These are phyloP conservation scores for Pomacea maculata DNA, from an alignment of 1,140 invertebrate species.

Conservation along the genomic window DNA sequence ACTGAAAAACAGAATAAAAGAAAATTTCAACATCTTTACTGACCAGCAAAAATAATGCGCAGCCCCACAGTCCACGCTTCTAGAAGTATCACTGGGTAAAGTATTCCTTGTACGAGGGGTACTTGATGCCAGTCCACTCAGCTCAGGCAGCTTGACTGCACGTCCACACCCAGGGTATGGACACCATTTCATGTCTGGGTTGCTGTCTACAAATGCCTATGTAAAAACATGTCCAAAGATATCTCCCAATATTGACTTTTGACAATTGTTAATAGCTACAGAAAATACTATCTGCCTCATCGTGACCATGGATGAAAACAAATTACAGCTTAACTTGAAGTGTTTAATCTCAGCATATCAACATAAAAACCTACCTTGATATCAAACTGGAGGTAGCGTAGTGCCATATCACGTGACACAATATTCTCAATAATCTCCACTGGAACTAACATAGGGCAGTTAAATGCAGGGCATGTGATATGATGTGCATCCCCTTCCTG, in stretches of 20 bases:
- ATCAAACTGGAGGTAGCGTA: constrained; percentile 78
- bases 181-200: constrained; percentile 80
- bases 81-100: constrained; percentile 68
- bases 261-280: neutral
- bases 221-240: constrained; percentile 25
- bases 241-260: neutral
- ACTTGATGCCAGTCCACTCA: constrained; percentile 57
- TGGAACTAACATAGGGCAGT: constrained; percentile 74
- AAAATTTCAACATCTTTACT: constrained; percentile 11
- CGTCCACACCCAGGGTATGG: constrained; percentile 76
- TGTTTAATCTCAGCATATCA: neutral
- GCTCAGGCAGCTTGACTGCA: constrained; percentile 75
- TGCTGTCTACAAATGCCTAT: constrained; percentile 79
- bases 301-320: neutral
- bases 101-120: constrained; percentile 26
- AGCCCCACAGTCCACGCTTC: constrained; percentile 79
- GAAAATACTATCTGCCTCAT: no score
- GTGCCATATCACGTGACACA: constrained; percentile 74
- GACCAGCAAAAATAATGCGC: constrained; percentile 81
- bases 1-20: no score
- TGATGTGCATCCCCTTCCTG: constrained; percentile 75
- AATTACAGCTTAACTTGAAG: neutral
- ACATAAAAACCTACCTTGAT: constrained; percentile 70
- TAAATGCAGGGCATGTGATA: constrained; percentile 76
- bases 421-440: constrained; percentile 76